phyloP scores from a whole-genome alignment of 2,888 invertebrate species.

The Eueremaeus valkanovi region DNA sequence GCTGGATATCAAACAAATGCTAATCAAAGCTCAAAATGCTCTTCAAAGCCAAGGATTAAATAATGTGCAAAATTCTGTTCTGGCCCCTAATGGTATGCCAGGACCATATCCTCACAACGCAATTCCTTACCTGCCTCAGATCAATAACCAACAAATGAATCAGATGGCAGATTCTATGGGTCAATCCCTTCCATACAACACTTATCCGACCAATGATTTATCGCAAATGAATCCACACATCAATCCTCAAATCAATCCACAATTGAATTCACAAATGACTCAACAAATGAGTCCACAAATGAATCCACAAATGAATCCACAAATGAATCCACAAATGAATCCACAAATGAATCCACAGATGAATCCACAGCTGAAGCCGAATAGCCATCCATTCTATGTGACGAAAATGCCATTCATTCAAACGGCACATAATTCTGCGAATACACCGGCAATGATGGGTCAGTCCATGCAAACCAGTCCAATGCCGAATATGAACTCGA shows the following conservation, averaged over 20 bases:
- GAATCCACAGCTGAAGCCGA: too few relatives aligned
- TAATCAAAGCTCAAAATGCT: constrained; percentile 36
- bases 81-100: background rate
- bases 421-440: background rate
- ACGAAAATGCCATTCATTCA: background rate
- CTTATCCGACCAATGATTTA: background rate
- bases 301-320: too few relatives aligned
- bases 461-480: background rate
- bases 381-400: too few relatives aligned
- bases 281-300: background rate
- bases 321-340: too few relatives aligned
- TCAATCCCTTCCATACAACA: constrained; percentile 6
- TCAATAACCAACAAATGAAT: constrained; percentile 5
- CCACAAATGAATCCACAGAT: too few relatives aligned
- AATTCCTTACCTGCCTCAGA: background rate
- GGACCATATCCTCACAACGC: background rate
- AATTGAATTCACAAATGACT: background rate
- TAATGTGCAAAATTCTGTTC: constrained; percentile 21
- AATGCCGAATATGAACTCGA: background rate
- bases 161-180: background rate
- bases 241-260: background rate
- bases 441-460: background rate
- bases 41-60: constrained; percentile 26
- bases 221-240: background rate
- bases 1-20: constrained; percentile 34